Evolutionary conservation across 2,113 vertebrate species (phyloP).

Genomic region (Phylloscopus whistleri): DNA sequence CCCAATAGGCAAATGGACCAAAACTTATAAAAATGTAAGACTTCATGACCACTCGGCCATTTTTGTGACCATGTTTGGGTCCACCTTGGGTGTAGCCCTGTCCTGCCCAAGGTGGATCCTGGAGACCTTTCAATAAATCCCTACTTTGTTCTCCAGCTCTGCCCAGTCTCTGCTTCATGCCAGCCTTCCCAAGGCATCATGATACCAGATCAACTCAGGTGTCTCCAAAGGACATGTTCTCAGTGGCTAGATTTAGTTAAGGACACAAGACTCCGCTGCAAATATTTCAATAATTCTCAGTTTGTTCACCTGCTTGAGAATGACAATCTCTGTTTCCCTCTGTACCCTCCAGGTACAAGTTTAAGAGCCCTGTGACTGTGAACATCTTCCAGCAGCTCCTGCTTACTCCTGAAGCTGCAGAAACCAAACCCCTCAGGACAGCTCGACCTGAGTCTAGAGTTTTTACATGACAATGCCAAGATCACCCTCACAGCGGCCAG

Average conservation of each 20-base stretch:
- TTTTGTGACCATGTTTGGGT: no score
- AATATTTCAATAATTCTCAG: neutral
- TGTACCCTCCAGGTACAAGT: fast-evolving
- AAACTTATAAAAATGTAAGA: neutral
- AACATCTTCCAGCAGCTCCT: neutral
- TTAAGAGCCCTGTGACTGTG: no score
- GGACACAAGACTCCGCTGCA: neutral
- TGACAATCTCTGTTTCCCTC: neutral
- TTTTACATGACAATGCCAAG: neutral
- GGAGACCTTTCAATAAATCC: neutral
- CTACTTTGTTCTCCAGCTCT: neutral
- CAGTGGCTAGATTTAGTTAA: neutral
- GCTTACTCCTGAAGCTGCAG: neutral
- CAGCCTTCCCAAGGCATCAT: neutral
- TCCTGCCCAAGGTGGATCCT: neutral
- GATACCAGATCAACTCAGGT: neutral
- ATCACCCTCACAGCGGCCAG: neutral
- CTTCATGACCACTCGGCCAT: fast-evolving
- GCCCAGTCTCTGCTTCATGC: neutral
- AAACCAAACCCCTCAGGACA: neutral
- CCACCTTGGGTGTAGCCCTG: neutral
- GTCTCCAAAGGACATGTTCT: neutral
- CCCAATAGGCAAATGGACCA: no score
- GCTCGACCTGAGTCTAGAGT: neutral
- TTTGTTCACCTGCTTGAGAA: neutral